A percentile compares a stretch with the other conserved stretches of the same genome.
Conservation (phyloP, 2,113 vertebrate species). For the Leptocoma aspasia region DNA sequence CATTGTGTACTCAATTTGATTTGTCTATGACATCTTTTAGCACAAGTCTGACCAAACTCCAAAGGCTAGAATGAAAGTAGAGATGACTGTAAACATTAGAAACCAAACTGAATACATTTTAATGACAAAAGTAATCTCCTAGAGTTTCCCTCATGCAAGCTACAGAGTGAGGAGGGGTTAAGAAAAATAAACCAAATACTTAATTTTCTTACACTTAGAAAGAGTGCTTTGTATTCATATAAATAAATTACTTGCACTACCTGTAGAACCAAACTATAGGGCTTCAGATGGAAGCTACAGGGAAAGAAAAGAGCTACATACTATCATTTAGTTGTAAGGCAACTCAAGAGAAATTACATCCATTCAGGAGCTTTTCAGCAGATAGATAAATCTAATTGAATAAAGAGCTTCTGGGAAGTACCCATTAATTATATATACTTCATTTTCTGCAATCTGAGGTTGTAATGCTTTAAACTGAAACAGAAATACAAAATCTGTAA, state of each 20-base stretch:
- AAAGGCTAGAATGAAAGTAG: background rate
- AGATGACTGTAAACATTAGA: background rate
- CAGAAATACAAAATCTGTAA: background rate
- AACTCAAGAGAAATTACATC: background rate
- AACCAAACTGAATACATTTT: background rate
- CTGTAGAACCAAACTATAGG: background rate
- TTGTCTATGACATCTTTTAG: background rate
- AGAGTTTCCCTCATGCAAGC: background rate
- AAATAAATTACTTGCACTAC: background rate
- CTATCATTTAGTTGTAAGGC: background rate
- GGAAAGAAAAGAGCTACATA: background rate
- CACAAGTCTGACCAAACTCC: background rate
- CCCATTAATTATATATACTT: background rate
- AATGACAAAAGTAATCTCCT: background rate
- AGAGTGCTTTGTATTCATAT: background rate
- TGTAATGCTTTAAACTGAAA: background rate
- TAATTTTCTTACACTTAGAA: background rate
- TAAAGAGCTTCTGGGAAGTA: background rate
- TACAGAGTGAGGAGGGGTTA: fast-evolving
- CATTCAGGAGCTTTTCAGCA: background rate
- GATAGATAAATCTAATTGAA: background rate
- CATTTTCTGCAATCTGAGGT: background rate
- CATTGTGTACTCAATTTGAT: background rate
- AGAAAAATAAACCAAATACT: background rate
- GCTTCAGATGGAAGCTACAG: background rate